Evolutionary conservation across 2,797 vertebrate species (phyloP).

Genomic region (Martes flavigula): DNA sequence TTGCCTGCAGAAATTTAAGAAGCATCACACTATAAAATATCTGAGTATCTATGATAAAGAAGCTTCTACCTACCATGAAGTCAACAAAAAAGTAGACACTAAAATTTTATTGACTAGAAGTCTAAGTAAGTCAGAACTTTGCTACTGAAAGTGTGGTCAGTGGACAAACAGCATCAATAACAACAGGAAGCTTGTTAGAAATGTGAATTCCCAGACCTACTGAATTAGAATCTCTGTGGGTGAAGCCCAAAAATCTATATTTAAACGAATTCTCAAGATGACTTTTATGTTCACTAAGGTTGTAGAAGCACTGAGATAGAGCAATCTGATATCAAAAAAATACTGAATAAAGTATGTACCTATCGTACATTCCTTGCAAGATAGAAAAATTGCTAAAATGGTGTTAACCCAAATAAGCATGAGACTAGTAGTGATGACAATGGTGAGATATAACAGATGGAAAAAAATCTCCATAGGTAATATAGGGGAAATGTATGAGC

Average conservation of each 20-base stretch:
- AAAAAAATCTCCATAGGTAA: neutral
- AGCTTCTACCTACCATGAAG: neutral
- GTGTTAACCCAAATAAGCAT: neutral
- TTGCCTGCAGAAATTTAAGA: neutral
- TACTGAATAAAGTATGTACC: neutral
- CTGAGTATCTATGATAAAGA: neutral
- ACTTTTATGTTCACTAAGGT: neutral
- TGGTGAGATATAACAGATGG: conserved; percentile 12
- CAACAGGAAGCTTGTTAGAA: conserved; percentile 7
- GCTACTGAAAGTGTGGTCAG: neutral
- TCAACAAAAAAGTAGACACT: neutral
- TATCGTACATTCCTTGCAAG: neutral
- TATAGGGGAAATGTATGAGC: neutral
- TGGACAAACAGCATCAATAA: neutral
- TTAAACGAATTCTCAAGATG: neutral
- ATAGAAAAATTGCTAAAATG: neutral
- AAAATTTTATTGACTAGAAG: neutral
- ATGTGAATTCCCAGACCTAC: neutral
- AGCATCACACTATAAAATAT: conserved; percentile 16
- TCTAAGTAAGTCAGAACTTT: conserved; percentile 3
- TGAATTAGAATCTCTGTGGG: neutral
- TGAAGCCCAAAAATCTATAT: neutral
- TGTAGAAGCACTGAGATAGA: neutral
- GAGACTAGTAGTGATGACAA: neutral
- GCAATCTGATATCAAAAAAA: neutral